Evolutionary conservation across 2,113 vertebrate species (phyloP), one percentile per base, ranked within the genome.

Genomic region (Apaloderma vittatum): DNA sequence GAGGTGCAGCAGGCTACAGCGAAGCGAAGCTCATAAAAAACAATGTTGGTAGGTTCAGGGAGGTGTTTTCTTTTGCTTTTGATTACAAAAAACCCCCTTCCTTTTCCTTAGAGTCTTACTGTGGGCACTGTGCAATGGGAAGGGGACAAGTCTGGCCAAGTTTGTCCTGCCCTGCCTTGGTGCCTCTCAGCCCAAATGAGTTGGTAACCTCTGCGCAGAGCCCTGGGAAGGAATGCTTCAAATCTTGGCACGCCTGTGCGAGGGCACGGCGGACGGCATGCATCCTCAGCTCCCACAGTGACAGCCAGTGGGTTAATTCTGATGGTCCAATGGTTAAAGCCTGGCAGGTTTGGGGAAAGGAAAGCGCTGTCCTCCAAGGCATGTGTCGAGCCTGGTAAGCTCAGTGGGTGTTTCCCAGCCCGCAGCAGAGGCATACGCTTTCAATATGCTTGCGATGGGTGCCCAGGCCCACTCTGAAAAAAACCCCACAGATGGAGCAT

Each of bases 71-170:
- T 86, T 90, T 72, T 24, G 11, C 22, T 88, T 86, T 73, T 83
- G 79, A n/a, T 52, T 37, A 43, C 46, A 49, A 24, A 88, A 90
- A 72, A 12, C 0, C 18, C 12, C 9, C 34, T 62, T 82, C 15
- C 16, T 85, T 77, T 94, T 75, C 61, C 32, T 87, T 48, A 32
- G 6, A 57, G 48, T 11, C 24, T 6, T 78, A 48, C 36, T 19
- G 11, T 52, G 66, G 45, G 59, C 40, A 17, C 57, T 58, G 45
- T 27, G 40, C 32, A 59, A 49, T 66, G 46, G 70, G 51, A 80
- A 87, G n/a, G 77, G 48, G 62, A 36, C 96, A 95, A 90, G 96
- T 55, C 95, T 90, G 77, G 87, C 84, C 94, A 87, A 32, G 85
- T 67, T 91, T 91, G 74, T 81, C 85, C 63, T 95, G 92, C 90